A percentile compares a stretch with the other conserved stretches of the same genome.
Evolutionary conservation across 2,888 invertebrate species (phyloP).

Genomic region (Drosophila trichaetosa): DNA sequence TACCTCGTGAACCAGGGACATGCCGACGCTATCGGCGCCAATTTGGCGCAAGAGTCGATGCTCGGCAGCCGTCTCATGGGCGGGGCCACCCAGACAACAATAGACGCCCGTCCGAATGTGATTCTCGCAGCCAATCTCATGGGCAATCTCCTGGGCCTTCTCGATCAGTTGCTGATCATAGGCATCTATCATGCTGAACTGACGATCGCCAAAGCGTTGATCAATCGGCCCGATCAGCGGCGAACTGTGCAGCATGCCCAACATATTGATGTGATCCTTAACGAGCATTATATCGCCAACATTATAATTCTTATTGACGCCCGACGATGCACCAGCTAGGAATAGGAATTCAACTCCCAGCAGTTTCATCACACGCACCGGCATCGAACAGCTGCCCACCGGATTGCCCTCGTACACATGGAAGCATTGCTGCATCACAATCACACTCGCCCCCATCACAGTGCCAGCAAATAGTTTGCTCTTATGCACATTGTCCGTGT

Average conservation of each 20-base stretch:
- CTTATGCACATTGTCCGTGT: conserved; percentile 94
- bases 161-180: conserved; percentile 90
- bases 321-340: conserved; percentile 98
- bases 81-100: conserved; percentile 96
- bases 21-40: conserved; percentile 94
- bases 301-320: conserved; percentile 93
- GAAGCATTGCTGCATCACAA: conserved; percentile 98
- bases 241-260: conserved; percentile 95
- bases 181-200: conserved; percentile 95
- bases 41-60: conserved; percentile 91
- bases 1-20: conserved; percentile 91
- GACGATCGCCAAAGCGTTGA: conserved; percentile 95
- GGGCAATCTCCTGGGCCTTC: conserved; percentile 89
- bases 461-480: conserved; percentile 96
- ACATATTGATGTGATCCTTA: conserved; percentile 98
- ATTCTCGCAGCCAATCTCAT: conserved; percentile 89
- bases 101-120: conserved; percentile 95
- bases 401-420: conserved; percentile 99
- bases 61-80: conserved; percentile 97
- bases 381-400: conserved; percentile 95
- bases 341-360: conserved; percentile 95
- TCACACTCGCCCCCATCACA: conserved; percentile 91
- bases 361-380: conserved; percentile 97
- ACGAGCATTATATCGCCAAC: conserved; percentile 98
- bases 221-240: conserved; percentile 97